Conservation (phyloP, 2,797 vertebrate species). For the Chromobotia macracanthus region DNA sequence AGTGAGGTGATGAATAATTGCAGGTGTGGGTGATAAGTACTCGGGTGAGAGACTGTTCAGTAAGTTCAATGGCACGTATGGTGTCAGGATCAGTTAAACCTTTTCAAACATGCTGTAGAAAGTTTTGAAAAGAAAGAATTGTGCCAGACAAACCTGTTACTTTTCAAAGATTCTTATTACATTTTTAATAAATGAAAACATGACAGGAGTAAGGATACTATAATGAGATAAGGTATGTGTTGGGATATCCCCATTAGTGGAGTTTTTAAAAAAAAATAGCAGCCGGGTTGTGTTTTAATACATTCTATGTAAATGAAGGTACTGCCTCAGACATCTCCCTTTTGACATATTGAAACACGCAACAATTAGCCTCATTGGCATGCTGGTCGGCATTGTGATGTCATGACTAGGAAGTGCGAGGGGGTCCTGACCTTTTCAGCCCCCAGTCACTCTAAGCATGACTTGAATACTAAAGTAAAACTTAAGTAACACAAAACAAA, state of each 20-base stretch:
- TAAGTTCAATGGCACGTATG: not conserved
- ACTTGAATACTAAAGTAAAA: slow-evolving; percentile 65
- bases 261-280: not conserved
- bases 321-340: not conserved
- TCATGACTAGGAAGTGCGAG: slow-evolving; percentile 60
- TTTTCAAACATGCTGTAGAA: not conserved
- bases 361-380: slow-evolving; percentile 72
- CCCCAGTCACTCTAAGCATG: slow-evolving; percentile 47
- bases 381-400: slow-evolving; percentile 65
- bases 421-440: slow-evolving; percentile 76
- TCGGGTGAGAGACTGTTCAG: too few relatives aligned
- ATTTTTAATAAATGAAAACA: too few relatives aligned
- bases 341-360: slow-evolving; percentile 23
- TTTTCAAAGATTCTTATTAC: not conserved
- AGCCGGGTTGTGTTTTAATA: not conserved
- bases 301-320: slow-evolving; percentile 34
- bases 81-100: not conserved
- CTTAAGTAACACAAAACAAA: not conserved
- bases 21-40: too few relatives aligned
- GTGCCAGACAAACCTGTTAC: not conserved
- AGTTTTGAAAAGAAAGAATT: not conserved
- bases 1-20: too few relatives aligned
- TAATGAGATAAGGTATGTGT: not conserved
- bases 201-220: too few relatives aligned
- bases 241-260: too few relatives aligned